Percentiles rank a stretch among this genome's conserved stretches.
These are phyloP conservation scores for Hypena proboscidalis DNA, from an alignment of 2,888 invertebrate species.

Conservation along the genomic window DNA sequence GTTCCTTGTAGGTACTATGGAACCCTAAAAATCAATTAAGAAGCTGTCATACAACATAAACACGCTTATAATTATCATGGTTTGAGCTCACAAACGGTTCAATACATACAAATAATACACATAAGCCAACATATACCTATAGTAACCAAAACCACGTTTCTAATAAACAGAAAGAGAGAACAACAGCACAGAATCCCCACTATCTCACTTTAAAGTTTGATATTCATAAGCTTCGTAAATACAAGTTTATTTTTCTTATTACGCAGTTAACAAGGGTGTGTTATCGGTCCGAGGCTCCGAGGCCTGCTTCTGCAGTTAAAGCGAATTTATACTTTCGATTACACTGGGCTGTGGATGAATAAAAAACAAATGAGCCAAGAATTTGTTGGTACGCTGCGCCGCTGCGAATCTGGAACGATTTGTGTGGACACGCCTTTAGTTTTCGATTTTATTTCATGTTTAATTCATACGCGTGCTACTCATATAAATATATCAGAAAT, in stretches of 20 bases:
- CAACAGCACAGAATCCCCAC: constrained; percentile 19
- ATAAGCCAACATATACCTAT: too few species aligned
- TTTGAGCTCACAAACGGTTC: too few species aligned
- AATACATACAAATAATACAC: too few species aligned
- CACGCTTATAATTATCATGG: too few species aligned
- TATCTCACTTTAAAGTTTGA: constrained; percentile 64
- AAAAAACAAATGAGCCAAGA: constrained; percentile 84
- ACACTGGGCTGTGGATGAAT: constrained; percentile 76
- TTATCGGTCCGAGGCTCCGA: constrained; percentile 74
- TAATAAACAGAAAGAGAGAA: background rate
- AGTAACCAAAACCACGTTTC: too few species aligned
- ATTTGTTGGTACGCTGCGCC: constrained; percentile 79
- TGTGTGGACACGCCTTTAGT: constrained; percentile 47
- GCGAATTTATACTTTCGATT: constrained; percentile 85
- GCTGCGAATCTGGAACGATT: constrained; percentile 42
- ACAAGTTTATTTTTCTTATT: constrained; percentile 82
- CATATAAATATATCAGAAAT: too few species aligned
- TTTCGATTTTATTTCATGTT: too few species aligned
- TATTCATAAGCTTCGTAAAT: constrained; percentile 71
- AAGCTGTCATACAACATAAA: too few species aligned
- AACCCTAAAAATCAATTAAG: too few species aligned
- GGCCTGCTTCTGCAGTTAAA: constrained; percentile 71
- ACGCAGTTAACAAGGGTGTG: constrained; percentile 75
- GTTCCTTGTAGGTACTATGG: too few species aligned
- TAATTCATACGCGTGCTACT: too few species aligned